A percentile compares a stretch with the other conserved stretches of the same genome.
phyloP scores from a whole-genome alignment of 2,113 vertebrate genomes.

The Thamnaconus septentrionalis region DNA sequence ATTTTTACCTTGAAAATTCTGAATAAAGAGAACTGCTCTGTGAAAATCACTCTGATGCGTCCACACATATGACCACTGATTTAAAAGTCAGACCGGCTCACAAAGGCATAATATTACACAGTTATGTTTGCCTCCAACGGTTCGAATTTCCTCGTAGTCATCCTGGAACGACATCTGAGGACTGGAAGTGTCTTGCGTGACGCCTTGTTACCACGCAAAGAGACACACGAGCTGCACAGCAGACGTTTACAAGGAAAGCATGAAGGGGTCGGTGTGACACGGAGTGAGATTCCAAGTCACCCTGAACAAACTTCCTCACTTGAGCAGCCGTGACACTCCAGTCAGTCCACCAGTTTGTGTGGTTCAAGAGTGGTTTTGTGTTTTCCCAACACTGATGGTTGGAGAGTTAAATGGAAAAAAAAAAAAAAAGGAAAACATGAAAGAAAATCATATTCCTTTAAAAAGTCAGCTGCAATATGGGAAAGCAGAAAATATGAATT shows the following conservation, averaged over 20 bases:
- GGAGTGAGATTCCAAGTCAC: conserved; percentile 38
- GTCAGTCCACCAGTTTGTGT: too few relatives aligned
- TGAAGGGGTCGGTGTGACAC: conserved; percentile 35
- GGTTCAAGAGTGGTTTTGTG: too few relatives aligned
- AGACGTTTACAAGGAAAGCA: conserved; percentile 41
- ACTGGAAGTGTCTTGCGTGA: conserved; percentile 41
- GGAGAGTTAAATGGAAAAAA: too few relatives aligned
- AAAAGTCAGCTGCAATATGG: too few relatives aligned
- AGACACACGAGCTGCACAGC: conserved; percentile 13
- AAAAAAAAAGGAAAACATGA: too few relatives aligned
- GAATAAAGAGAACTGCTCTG: background rate
- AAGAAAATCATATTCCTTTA: too few relatives aligned
- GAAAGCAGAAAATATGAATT: too few relatives aligned
- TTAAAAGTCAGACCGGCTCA: background rate
- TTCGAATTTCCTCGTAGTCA: conserved; percentile 11
- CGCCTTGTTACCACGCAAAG: conserved; percentile 19
- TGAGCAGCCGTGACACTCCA: background rate
- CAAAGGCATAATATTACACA: background rate
- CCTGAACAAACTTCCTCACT: conserved; percentile 25
- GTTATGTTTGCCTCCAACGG: conserved; percentile 17
- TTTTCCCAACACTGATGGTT: too few relatives aligned
- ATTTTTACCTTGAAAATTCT: too few relatives aligned
- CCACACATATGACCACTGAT: background rate
- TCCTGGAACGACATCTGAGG: conserved; percentile 37
- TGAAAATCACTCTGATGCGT: background rate